Evolutionary conservation across 1,140 invertebrate genomes (phyloP).

Genomic region (Drosophila melanica): DNA sequence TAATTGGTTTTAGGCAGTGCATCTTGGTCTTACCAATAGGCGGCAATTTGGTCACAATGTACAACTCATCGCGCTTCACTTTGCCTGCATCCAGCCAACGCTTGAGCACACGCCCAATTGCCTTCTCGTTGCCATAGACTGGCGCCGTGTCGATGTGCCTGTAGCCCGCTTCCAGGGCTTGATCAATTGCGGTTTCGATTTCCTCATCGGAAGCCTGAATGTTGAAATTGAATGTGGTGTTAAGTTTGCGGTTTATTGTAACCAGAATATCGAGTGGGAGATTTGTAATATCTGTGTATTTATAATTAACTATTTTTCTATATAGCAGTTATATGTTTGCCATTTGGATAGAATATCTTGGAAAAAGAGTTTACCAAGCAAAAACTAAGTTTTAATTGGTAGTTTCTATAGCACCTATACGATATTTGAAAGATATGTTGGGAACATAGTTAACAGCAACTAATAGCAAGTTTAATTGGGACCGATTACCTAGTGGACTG

Average conservation of each 20-base stretch:
- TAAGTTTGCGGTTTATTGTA: conserved; percentile 54
- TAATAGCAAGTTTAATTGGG: too few relatives aligned
- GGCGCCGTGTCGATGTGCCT: conserved; percentile 92
- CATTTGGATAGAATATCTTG: too few relatives aligned
- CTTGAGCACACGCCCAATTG: conserved; percentile 90
- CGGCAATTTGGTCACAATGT: conserved; percentile 91
- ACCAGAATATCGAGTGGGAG: too few relatives aligned
- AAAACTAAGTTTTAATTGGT: too few relatives aligned
- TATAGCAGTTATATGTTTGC: too few relatives aligned
- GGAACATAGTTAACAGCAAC: too few relatives aligned
- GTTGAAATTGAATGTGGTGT: conserved; percentile 1
- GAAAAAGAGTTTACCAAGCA: too few relatives aligned
- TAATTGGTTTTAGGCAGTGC: neutral
- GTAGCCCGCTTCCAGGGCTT: conserved; percentile 86
- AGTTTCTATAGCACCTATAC: too few relatives aligned
- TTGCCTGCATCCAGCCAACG: conserved; percentile 89
- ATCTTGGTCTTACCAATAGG: conserved; percentile 69
- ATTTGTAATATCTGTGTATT: too few relatives aligned
- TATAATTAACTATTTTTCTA: too few relatives aligned
- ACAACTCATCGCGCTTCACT: conserved; percentile 90
- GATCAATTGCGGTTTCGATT: conserved; percentile 88
- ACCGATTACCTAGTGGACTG: too few relatives aligned
- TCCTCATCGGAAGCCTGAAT: conserved; percentile 88
- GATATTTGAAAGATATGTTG: too few relatives aligned
- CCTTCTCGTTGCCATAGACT: conserved; percentile 92